A percentile compares a stretch with the other conserved stretches of the same genome.
Evolutionary conservation across 2,888 invertebrate species (phyloP).

Genomic region (Megastigmus dorsalis): DNA sequence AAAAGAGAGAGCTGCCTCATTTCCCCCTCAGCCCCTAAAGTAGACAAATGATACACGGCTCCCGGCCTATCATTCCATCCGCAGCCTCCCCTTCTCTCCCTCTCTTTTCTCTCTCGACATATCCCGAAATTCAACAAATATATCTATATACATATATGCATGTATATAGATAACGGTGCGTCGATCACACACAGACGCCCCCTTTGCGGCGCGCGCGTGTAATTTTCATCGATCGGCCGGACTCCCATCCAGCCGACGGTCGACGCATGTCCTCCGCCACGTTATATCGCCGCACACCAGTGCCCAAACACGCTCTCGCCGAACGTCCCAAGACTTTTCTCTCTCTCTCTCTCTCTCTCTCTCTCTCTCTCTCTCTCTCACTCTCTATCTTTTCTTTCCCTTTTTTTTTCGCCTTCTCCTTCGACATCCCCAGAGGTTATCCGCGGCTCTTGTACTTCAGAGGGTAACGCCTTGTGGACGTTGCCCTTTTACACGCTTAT

Average conservation of each 20-base stretch:
- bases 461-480: too few species aligned
- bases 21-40: too few species aligned
- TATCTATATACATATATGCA: not conserved
- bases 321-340: not conserved
- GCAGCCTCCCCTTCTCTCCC: not conserved
- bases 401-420: too few species aligned
- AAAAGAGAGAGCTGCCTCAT: not conserved
- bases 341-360: constrained; percentile 5
- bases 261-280: too few species aligned
- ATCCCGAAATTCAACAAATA: not conserved
- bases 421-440: too few species aligned
- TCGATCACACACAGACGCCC: constrained; percentile 17
- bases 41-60: constrained; percentile 27
- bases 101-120: not conserved
- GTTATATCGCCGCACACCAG: too few species aligned
- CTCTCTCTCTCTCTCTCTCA: not conserved
- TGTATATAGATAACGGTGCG: too few species aligned
- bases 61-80: not conserved
- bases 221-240: constrained; percentile 49
- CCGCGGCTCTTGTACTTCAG: too few species aligned
- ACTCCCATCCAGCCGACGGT: constrained; percentile 10
- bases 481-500: too few species aligned
- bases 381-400: too few species aligned
- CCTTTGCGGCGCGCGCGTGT: constrained; percentile 22
- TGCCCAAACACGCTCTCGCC: too few species aligned